Conservation (phyloP, 2,113 vertebrate genomes). For the Oreochromis spilurus region DNA sequence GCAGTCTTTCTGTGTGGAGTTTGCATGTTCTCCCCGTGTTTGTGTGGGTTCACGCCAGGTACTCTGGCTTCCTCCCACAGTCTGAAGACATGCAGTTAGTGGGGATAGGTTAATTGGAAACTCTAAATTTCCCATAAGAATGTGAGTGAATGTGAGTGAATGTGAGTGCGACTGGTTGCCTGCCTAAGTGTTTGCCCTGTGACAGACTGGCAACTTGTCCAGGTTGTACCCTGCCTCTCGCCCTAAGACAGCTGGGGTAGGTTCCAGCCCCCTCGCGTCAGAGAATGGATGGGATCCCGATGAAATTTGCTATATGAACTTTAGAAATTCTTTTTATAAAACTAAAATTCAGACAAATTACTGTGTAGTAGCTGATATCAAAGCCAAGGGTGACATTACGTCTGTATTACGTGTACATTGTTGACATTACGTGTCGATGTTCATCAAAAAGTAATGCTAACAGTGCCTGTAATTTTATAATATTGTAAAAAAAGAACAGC, state of each 20-base stretch:
- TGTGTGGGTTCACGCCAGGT: not conserved
- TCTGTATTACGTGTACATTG: not conserved
- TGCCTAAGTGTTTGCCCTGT: not conserved
- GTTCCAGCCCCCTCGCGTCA: fast-evolving
- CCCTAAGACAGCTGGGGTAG: not conserved
- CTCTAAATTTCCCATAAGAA: not conserved
- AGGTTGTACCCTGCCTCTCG: not conserved
- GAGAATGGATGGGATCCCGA: not conserved
- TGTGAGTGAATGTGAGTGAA: fast-evolving
- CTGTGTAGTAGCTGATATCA: not conserved
- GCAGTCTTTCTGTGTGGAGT: not conserved
- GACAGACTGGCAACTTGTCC: not conserved
- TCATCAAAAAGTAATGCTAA: not conserved
- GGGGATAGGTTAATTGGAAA: not conserved
- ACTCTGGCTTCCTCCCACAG: not conserved
- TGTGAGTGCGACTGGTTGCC: not conserved
- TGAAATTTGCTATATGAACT: not conserved
- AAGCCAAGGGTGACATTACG: fast-evolving
- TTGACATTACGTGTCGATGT: not conserved
- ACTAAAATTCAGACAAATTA: not conserved
- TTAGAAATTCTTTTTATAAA: not conserved
- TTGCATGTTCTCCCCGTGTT: not conserved
- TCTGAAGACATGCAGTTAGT: not conserved
- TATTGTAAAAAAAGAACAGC: not conserved
- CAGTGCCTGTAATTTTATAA: not conserved